Percentiles rank a stretch among this genome's conserved stretches.
Conservation (phyloP, 53 echinoderm and acorn worm species). For the Glandiceps talaboti region DNA sequence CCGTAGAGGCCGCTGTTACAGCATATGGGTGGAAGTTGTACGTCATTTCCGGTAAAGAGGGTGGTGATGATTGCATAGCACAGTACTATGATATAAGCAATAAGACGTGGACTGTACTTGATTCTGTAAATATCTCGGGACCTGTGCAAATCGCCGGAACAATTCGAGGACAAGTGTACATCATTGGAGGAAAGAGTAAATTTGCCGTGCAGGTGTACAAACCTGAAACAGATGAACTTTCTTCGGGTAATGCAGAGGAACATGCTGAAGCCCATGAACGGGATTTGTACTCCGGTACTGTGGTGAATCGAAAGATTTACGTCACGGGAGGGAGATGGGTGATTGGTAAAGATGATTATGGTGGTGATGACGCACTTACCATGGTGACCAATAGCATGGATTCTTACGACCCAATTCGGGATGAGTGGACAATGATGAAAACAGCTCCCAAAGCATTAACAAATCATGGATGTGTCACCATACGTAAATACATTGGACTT, state of each 20-base stretch:
- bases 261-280: slow-evolving; percentile 91
- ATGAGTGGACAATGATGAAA: slow-evolving; percentile 94
- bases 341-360: slow-evolving; percentile 76
- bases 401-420: slow-evolving; percentile 85
- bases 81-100: slow-evolving; percentile 96
- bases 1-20: slow-evolving; percentile 82
- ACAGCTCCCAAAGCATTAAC: slow-evolving; percentile 90
- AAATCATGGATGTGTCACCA: slow-evolving; percentile 87
- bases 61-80: slow-evolving; percentile 50
- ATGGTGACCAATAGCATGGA: slow-evolving; percentile 94
- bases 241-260: slow-evolving; percentile 71
- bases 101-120: slow-evolving; percentile 79
- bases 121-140: slow-evolving; percentile 50
- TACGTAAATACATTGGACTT: slow-evolving; percentile 87
- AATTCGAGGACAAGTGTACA: slow-evolving; percentile 90
- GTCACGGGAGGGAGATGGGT: slow-evolving; percentile 95
- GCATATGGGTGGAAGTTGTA: slow-evolving; percentile 79
- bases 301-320: slow-evolving; percentile 89
- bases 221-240: slow-evolving; percentile 77
- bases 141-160: slow-evolving; percentile 87
- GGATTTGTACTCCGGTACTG: slow-evolving; percentile 93
- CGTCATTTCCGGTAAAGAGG: slow-evolving; percentile 75
- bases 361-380: slow-evolving; percentile 84
- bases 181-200: slow-evolving; percentile 86
- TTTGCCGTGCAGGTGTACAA: slow-evolving; percentile 89